Base-by-base conservation (phyloP, 2,797 vertebrate species). In the Chrysolophus pictus region DNA sequence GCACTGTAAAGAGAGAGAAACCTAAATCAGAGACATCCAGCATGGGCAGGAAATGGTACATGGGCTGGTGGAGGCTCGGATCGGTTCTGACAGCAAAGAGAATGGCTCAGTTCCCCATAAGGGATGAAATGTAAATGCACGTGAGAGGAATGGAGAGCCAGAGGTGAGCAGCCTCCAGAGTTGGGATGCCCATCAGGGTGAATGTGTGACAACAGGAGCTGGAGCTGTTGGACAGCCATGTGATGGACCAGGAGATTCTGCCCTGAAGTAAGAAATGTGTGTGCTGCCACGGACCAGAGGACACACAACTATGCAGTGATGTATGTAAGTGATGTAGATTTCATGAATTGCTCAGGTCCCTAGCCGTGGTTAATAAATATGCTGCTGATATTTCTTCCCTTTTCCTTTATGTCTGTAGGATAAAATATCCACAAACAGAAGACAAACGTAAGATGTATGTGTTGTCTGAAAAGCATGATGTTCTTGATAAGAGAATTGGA, bases 61-160 rank as follows among this genome's bases (percentile, higher is more conserved):
- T 92, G 11, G 95, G 96, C 22, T 94, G 71, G 71, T 97, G 98
- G 68, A 98, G 97, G 13, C 90, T 97, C 29, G 91, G 90, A 10
- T 95, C 89, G 3, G 88, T 70, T 75, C 63, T 83, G 69, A 98
- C 91, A 18, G 98, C 96, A 37, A 96, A 95, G 41, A 98, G 53
- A 74, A 98, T 93, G 39, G 97, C 46, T 1, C 44, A 84, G 92
- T 98, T 98, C 7, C 97, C 98, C 33, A 97, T 71, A 85, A 98
- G 81, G 24, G 97, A 95, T 2, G 90, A 55, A n/a, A 93, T 2
- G 29, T 91, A 96, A 63, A 96, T 55, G 11, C 64, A 11, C 13
- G 86, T 75, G 44, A 96, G 59, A 7, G 93, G 90, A 35, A 95
- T 33, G 18, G 96, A 93, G 18, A 96, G 6, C 71, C 92, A 94